Evolutionary conservation across 2,113 vertebrate species (phyloP).

Genomic region (Apaloderma vittatum): DNA sequence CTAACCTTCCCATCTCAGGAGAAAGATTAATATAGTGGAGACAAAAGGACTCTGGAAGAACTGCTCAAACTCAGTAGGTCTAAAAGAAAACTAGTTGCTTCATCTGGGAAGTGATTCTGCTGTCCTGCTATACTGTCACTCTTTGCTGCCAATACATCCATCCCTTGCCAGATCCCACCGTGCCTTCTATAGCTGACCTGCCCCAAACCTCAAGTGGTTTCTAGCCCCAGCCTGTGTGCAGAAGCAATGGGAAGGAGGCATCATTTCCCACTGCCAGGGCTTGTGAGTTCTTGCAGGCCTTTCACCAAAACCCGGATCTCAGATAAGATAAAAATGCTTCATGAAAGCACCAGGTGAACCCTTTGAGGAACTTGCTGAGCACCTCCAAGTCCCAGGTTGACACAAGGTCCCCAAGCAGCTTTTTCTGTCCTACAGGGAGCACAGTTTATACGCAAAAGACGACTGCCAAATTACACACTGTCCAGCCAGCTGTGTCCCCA

Average conservation of each 20-base stretch:
- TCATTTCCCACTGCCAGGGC: not conserved
- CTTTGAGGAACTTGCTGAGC: rapidly evolving
- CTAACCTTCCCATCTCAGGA: not conserved
- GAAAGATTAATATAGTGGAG: not conserved
- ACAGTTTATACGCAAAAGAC: not conserved
- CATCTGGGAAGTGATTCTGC: not conserved
- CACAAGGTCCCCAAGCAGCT: not conserved
- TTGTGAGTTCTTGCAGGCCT: rapidly evolving
- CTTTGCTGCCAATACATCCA: not conserved
- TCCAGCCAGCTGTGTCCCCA: not conserved
- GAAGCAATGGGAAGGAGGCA: not conserved
- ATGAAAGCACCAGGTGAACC: not conserved
- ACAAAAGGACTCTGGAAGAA: not conserved
- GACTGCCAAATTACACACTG: not conserved
- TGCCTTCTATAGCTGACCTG: not conserved
- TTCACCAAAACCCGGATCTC: not conserved
- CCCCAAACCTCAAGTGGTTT: not conserved
- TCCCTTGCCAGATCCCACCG: not conserved
- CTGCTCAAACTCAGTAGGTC: not conserved
- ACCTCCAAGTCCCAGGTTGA: not conserved
- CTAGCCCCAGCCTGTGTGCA: not conserved
- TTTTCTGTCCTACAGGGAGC: not conserved
- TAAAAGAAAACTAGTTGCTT: not conserved
- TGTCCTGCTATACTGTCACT: not conserved
- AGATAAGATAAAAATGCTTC: not conserved